A percentile compares a stretch with the other conserved stretches of the same genome.
Conservation (phyloP, 2,797 vertebrate species). For the Phrynocephalus guinanensis region DNA sequence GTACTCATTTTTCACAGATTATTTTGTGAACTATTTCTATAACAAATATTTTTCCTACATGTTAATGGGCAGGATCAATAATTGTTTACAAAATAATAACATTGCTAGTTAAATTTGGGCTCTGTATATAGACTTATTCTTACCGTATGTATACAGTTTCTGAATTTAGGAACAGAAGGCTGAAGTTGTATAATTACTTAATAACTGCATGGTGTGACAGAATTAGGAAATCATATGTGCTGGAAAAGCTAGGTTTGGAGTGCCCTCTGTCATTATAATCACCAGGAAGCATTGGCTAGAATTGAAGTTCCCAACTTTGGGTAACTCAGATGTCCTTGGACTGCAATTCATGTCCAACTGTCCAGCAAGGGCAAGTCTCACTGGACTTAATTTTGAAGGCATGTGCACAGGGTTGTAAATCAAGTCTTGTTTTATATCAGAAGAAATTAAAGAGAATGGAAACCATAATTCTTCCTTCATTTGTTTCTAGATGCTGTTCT, state of each 20-base stretch:
- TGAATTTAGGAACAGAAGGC: constrained; percentile 23
- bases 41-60: not conserved
- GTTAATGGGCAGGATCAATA: no score
- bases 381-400: not conserved
- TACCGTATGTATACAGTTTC: rapidly evolving
- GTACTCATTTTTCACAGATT: not conserved
- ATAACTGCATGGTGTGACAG: no score
- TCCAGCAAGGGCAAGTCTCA: not conserved
- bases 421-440: not conserved
- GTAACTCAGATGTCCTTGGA: no score
- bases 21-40: not conserved
- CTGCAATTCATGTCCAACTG: no score
- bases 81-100: not conserved
- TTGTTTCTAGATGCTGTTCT: no score
- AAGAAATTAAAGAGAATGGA: not conserved
- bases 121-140: not conserved
- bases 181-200: not conserved
- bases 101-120: rapidly evolving
- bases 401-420: not conserved
- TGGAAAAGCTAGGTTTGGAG: no score
- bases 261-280: no score
- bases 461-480: not conserved
- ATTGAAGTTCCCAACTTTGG: no score
- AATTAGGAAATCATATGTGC: no score
- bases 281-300: no score